phyloP scores from a whole-genome alignment of 2,797 vertebrate genomes.

The Trichosurus vulpecula region DNA sequence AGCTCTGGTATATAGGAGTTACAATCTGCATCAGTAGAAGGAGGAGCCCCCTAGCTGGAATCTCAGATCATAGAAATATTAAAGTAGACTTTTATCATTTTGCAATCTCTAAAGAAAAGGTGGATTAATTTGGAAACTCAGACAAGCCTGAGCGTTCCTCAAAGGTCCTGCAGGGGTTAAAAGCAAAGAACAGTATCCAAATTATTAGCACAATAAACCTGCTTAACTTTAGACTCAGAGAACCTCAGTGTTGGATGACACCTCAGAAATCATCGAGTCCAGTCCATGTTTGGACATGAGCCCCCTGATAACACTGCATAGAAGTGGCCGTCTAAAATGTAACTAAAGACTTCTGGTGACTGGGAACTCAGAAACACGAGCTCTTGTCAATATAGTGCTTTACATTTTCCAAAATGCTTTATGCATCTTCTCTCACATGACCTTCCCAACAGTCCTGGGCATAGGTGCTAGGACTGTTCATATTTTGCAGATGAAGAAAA shows the following conservation, averaged over 20 bases:
- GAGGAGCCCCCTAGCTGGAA: background rate
- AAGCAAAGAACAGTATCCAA: background rate
- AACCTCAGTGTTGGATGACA: background rate
- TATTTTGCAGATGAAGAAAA: background rate
- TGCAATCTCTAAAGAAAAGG: background rate
- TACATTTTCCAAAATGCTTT: background rate
- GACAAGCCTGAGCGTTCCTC: background rate
- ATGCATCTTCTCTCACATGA: background rate
- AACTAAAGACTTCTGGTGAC: background rate
- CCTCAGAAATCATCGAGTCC: background rate
- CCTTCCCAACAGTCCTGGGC: background rate
- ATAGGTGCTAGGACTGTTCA: background rate
- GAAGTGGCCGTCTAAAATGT: background rate
- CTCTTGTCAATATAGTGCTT: background rate
- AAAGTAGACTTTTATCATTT: background rate
- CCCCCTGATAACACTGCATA: background rate
- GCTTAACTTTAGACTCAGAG: background rate
- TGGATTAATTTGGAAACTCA: background rate
- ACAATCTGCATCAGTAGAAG: background rate
- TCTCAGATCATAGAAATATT: background rate
- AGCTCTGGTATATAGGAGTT: background rate
- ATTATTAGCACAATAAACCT: background rate
- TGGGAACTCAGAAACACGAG: background rate
- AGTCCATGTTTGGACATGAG: background rate
- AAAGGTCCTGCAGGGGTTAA: background rate